Percentiles rank a stretch among this genome's conserved stretches.
Conservation (phyloP, 2,888 invertebrate species). For the Sphaerolaimus hirsutus region DNA sequence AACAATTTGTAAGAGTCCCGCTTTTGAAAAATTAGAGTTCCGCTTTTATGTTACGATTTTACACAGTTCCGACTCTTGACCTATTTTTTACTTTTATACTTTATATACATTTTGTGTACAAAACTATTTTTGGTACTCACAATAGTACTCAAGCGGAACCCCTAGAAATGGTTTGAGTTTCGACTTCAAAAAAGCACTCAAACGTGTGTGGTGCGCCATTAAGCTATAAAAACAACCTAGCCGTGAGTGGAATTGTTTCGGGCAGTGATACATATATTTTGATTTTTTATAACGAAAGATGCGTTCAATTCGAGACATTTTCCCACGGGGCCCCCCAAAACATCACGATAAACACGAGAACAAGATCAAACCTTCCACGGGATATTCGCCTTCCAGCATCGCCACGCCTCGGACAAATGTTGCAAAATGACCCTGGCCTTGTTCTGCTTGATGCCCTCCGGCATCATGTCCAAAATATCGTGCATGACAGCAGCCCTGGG, state of each 20-base stretch:
- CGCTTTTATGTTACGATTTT: not conserved
- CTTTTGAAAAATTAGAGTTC: too few species aligned
- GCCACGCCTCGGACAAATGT: slow-evolving; percentile 94
- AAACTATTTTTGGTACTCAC: too few species aligned
- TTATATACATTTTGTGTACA: too few species aligned
- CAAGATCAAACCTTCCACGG: slow-evolving; percentile 65
- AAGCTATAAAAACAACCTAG: not conserved
- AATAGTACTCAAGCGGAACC: too few species aligned
- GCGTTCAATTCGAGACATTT: too few species aligned
- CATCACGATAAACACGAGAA: not conserved
- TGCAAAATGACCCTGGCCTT: slow-evolving; percentile 95
- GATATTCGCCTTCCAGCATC: slow-evolving; percentile 99
- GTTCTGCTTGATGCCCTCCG: slow-evolving; percentile 98
- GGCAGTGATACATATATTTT: too few species aligned
- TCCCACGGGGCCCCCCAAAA: too few species aligned
- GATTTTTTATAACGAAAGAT: too few species aligned
- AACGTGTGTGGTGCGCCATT: not conserved
- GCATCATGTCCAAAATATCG: slow-evolving; percentile 99
- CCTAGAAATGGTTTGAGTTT: too few species aligned
- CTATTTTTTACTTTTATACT: too few species aligned
- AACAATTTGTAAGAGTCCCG: too few species aligned
- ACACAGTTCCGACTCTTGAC: not conserved
- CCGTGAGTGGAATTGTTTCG: not conserved
- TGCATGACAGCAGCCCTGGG: slow-evolving; percentile 37
- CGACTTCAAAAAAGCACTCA: not conserved